Conservation (phyloP, 2,888 invertebrate species). For the Dolichopus griseipennis region DNA sequence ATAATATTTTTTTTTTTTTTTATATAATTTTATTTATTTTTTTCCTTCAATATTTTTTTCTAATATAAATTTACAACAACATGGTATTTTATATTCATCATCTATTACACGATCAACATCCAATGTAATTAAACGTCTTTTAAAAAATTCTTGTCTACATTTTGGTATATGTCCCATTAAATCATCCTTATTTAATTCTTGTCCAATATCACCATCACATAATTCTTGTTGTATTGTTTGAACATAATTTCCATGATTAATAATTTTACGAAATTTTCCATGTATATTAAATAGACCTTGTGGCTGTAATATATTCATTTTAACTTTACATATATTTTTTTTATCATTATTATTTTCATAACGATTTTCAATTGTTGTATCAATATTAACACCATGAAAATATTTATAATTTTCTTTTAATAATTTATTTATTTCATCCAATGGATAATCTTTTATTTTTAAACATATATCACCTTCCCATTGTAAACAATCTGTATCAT, state of each 20-base stretch:
- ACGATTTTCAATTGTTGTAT: background rate
- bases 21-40: too few species aligned
- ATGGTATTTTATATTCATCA: background rate
- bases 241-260: background rate
- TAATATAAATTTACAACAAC: background rate
- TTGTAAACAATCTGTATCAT: background rate
- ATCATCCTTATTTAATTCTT: too few species aligned
- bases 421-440: background rate
- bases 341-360: background rate
- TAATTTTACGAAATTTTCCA: background rate
- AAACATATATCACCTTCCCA: background rate
- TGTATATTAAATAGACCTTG: background rate
- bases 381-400: background rate
- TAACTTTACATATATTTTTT: background rate
- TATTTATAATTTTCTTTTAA: background rate
- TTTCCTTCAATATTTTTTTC: background rate
- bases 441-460: background rate
- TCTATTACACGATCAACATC: background rate
- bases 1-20: too few species aligned
- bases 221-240: background rate
- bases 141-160: background rate
- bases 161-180: background rate
- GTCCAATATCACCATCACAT: background rate
- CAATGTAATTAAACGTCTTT: background rate
- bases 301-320: background rate